phyloP scores from a whole-genome alignment of 2,888 invertebrate species.

The Pharmacophagus antenor region DNA sequence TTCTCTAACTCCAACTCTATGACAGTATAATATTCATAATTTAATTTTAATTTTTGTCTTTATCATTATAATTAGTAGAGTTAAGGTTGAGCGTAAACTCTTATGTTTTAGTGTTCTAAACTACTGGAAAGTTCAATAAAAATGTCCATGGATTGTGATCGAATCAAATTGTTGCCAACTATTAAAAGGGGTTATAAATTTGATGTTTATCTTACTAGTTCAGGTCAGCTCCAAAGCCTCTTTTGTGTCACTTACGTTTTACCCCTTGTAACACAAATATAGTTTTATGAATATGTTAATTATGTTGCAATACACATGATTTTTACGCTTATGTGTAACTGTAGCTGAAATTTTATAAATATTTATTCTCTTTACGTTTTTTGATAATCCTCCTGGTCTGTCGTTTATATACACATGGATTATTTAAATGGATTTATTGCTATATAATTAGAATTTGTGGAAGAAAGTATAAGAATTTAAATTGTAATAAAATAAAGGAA shows the following conservation, averaged over 20 bases:
- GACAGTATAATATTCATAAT: too few relatives aligned
- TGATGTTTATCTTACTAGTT: conserved; percentile 92
- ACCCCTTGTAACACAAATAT: conserved; percentile 37
- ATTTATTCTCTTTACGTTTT: background rate
- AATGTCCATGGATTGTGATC: conserved; percentile 85
- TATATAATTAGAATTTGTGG: background rate
- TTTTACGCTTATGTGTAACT: conserved; percentile 3
- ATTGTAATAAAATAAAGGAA: too few relatives aligned
- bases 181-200: conserved; percentile 90
- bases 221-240: conserved; percentile 83
- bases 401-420: background rate
- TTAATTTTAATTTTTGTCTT: background rate
- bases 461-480: too few relatives aligned
- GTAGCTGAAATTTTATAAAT: conserved; percentile 3
- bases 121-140: conserved; percentile 88
- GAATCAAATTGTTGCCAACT: conserved; percentile 90
- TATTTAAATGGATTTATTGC: background rate
- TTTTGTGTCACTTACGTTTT: conserved; percentile 35
- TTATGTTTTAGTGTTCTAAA: conserved; percentile 84
- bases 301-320: conserved; percentile 25
- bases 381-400: background rate
- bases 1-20: too few relatives aligned
- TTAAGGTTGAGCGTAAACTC: conserved; percentile 60
- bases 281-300: conserved; percentile 24
- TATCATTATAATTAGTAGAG: conserved; percentile 9